Conservation (phyloP, 2,797 vertebrate genomes). For the Gorsachius magnificus region DNA sequence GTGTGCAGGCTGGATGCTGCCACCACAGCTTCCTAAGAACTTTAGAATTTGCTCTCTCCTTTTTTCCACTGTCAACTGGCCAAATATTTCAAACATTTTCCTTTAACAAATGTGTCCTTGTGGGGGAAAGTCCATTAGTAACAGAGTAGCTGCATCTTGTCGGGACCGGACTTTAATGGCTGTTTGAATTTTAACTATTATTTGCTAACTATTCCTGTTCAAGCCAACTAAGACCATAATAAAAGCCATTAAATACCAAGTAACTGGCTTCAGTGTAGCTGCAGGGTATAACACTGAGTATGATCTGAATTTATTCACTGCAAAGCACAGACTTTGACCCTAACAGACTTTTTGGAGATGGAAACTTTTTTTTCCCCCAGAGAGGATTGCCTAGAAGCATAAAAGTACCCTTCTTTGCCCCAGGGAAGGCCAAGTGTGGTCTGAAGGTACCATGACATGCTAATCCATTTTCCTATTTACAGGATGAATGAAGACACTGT, state of each 20-base stretch:
- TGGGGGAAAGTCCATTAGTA: constrained; percentile 58
- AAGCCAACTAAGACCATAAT: constrained; percentile 8
- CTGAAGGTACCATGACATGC: not conserved
- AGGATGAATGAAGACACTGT: not conserved
- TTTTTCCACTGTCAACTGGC: not conserved
- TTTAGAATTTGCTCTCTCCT: constrained; percentile 38
- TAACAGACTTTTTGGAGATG: not conserved
- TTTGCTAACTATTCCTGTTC: constrained; percentile 62
- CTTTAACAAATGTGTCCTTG: constrained; percentile 51
- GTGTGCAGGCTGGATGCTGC: not conserved
- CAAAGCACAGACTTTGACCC: constrained; percentile 28
- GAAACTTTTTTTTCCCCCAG: not conserved
- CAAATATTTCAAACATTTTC: constrained; percentile 51
- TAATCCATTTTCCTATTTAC: not conserved
- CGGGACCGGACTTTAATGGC: constrained; percentile 61
- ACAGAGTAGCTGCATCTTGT: constrained; percentile 60
- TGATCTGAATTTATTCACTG: constrained; percentile 45
- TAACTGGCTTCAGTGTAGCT: constrained; percentile 27
- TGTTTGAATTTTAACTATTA: constrained; percentile 73
- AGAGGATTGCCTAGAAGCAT: not conserved
- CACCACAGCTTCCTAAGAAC: constrained; percentile 1
- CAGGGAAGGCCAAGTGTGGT: not conserved
- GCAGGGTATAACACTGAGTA: constrained; percentile 13
- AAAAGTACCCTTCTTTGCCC: not conserved
- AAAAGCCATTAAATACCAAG: constrained; percentile 61